A percentile compares a stretch with the other conserved stretches of the same genome.
phyloP scores from a whole-genome alignment of 2,797 vertebrate genomes.

The Dendrocincla fuliginosa region DNA sequence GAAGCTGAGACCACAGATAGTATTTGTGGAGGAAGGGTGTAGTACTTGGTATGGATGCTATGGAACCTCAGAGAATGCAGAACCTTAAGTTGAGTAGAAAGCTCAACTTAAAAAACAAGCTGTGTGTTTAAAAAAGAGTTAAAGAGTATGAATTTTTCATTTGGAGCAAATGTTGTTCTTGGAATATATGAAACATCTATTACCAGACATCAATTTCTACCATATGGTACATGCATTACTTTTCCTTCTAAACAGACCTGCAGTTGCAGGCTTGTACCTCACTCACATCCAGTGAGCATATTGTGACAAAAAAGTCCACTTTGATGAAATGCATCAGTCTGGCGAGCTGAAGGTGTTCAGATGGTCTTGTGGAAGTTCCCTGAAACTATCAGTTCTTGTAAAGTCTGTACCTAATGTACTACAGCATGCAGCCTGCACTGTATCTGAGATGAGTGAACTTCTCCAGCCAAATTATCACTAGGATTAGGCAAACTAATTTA shows the following conservation, averaged over 20 bases:
- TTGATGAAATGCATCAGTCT: neutral
- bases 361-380: neutral
- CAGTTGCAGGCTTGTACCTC: neutral
- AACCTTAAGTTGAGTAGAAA: neutral
- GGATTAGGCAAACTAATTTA: slow-evolving; percentile 16
- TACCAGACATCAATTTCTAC: slow-evolving; percentile 45
- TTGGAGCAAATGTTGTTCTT: slow-evolving; percentile 39
- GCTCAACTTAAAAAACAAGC: neutral
- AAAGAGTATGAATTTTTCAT: slow-evolving; percentile 10
- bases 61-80: neutral
- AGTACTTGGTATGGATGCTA: neutral
- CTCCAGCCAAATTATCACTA: slow-evolving; percentile 7
- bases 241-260: neutral
- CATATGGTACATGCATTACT: slow-evolving; percentile 34
- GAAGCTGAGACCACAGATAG: neutral
- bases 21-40: neutral
- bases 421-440: neutral
- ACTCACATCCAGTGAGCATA: neutral
- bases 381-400: neutral
- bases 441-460: neutral
- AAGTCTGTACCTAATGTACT: neutral
- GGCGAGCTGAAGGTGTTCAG: neutral
- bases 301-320: neutral
- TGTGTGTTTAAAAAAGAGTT: slow-evolving; percentile 28
- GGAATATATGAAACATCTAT: slow-evolving; percentile 53